Base-by-base conservation (phyloP, 2,888 invertebrate species). In the Amphipyra berbera region DNA sequence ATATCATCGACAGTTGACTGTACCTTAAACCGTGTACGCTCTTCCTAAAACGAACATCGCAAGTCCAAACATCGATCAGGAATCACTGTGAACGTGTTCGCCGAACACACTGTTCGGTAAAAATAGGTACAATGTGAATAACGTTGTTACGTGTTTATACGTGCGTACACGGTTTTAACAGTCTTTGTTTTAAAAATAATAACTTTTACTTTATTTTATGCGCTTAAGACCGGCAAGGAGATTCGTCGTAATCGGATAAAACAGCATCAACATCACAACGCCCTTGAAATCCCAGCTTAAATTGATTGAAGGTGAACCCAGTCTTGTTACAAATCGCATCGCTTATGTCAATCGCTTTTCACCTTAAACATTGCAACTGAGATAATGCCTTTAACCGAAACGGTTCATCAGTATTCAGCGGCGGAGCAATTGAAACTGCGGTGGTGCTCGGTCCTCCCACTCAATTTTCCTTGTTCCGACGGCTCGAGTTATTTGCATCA, bases 401-500 rank as follows among this genome's bases (percentile, higher is more conserved):
- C 87, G 90, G 88, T 92, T 93, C 92, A 94, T 94, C 92, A 93
- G 93, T 92, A 93, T 93, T 94, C 94, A 92, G 91, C 90, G 90
- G 90, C 82, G 84, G 84, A 92, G 92, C 93, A 94, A 94, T 94
- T 93, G 94, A 93, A 94, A 94, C 92, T 93, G 92, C 89, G 93
- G 90, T 88, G 87, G 90, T 87, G 88, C 88, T 90, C 89, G 87
- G 90, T 88, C 91, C 92, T 91, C 92, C 91, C 91, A 90, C 93
- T 92, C 92, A 93, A 93, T 93, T 93, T 92, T 91, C 92, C 93
- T 92, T 92, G 93, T 93, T 93, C 92, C 93, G 93, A 90, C 90
- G 90, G 90, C 90, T 92, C 90, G 89, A 93, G 92, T 93, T 92
- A 94, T 94, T 94, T 94, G 94, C 94, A 94, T 94, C 93, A 94